These are phyloP conservation scores for Propithecus deckenii DNA, from an alignment of 2,797 vertebrate species.

Conservation along the genomic window DNA sequence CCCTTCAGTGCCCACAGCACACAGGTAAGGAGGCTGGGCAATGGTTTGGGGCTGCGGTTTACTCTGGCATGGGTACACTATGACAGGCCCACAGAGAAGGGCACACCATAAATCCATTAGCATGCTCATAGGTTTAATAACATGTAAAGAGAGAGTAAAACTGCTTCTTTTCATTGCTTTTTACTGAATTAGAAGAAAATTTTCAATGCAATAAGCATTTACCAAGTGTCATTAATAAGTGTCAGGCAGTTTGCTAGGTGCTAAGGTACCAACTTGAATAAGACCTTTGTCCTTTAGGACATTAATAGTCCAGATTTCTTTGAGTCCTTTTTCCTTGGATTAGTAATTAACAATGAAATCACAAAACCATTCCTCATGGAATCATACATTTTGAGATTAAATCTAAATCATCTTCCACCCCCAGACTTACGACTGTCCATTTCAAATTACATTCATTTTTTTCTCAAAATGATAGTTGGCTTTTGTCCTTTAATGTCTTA, in stretches of 20 bases:
- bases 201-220: not conserved
- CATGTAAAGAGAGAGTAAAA: not conserved
- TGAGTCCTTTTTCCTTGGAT: not conserved
- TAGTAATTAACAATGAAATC: conserved; percentile 15
- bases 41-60: not conserved
- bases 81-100: not conserved
- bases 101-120: conserved; percentile 44
- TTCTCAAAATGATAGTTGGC: not conserved
- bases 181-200: not conserved
- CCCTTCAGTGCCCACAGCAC: conserved; percentile 19
- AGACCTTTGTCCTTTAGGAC: not conserved
- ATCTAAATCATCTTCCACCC: not conserved
- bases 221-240: not conserved
- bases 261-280: not conserved
- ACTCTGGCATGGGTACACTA: conserved; percentile 16
- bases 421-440: not conserved
- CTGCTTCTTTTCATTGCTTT: not conserved
- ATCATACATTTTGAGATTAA: not conserved
- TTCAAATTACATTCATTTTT: conserved; percentile 20
- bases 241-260: not conserved
- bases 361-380: not conserved
- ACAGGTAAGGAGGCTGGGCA: not conserved
- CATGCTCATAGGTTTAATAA: not conserved
- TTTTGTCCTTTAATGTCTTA: not conserved
- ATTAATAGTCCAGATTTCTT: not conserved